Base-by-base conservation (phyloP, 2,888 invertebrate species). In the Campoletis raptor region DNA sequence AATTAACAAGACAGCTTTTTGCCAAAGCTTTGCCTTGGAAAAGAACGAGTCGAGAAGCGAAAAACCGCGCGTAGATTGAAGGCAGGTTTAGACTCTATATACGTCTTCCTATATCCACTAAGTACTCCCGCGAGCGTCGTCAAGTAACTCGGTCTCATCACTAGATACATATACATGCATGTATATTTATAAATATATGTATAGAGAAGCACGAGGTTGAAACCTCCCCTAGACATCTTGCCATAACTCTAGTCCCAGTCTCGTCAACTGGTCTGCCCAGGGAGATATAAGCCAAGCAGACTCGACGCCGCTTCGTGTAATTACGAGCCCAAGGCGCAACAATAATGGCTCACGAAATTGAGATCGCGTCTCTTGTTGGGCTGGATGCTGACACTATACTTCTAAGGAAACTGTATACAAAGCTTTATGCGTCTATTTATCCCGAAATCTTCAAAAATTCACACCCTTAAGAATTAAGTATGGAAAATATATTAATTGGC, bases 261-360 rank as follows among this genome's bases (percentile, higher is more conserved):
- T 74, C 77, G 82, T 82, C 76, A 76, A 69, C 67, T 40, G 61
- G 70, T 77, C 77, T 74, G 69, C 85, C 79, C 42, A 57, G 79
- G 54, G 69, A 70, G 76, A 76, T 80, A 74, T 52, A 61, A 64
- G 81, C 52, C 36, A 21, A 54, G 36, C 18, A 76, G 45, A 67
- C 21, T 76, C 54, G 57, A 42, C 73, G 69, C 64, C 42, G 70
- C 64, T 79, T 82, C 83, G 73, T 85, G 85, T 87, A 89, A 89
- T 89, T 89, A 87, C 85, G 67, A 77, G 81, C 86, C 86, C 76
- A 64, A 80, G 86, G 88, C 83, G 79, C 67, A 74, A 84, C 83
- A 86, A 87, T 86, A 88, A 87, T 85, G 80, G 84, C 85, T 77
- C 76, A 80, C 72, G 85, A 81, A 85, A 87, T 85, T 87, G 72